Conservation (phyloP, 2,888 invertebrate genomes). For the Drosophila ezoana region DNA sequence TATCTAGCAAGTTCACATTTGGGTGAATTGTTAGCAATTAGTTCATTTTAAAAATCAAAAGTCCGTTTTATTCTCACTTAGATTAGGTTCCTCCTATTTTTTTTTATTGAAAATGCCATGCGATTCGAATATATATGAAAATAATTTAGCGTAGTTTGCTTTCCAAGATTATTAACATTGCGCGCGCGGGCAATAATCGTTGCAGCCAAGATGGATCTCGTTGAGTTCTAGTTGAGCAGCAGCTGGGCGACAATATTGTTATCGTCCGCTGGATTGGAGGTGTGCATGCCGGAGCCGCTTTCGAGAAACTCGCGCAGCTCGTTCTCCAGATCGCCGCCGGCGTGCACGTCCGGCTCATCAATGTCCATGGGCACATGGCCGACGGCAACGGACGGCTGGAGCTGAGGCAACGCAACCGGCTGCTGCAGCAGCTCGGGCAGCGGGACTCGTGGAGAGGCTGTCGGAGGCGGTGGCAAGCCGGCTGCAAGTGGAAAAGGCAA, state of each 20-base stretch:
- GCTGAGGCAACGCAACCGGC: constrained; percentile 73
- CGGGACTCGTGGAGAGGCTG: constrained; percentile 74
- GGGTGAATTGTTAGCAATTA: not conserved
- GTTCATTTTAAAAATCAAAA: not conserved
- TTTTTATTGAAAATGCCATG: constrained; percentile 53
- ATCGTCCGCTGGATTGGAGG: constrained; percentile 82
- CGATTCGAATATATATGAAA: constrained; percentile 54
- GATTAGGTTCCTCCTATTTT: constrained; percentile 9
- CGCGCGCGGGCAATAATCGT: constrained; percentile 9
- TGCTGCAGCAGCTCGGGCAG: constrained; percentile 83
- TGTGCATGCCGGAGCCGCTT: constrained; percentile 86
- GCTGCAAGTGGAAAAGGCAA: constrained; percentile 56
- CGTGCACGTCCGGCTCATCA: constrained; percentile 80
- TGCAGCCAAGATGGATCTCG: constrained; percentile 1
- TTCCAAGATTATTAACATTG: constrained; percentile 57
- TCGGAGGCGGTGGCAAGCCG: constrained; percentile 82
- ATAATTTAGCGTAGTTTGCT: constrained; percentile 59
- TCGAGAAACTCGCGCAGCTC: constrained; percentile 90
- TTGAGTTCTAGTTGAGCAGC: constrained; percentile 70
- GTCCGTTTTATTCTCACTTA: not conserved
- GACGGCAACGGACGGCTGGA: constrained; percentile 27
- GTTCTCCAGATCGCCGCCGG: constrained; percentile 87
- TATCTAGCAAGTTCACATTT: not conserved
- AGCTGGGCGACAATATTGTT: constrained; percentile 82
- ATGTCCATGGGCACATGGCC: constrained; percentile 82